A percentile compares a stretch with the other conserved stretches of the same genome.
phyloP scores from a whole-genome alignment of 2,797 vertebrate species.

The Pseudomugil tenellus region DNA sequence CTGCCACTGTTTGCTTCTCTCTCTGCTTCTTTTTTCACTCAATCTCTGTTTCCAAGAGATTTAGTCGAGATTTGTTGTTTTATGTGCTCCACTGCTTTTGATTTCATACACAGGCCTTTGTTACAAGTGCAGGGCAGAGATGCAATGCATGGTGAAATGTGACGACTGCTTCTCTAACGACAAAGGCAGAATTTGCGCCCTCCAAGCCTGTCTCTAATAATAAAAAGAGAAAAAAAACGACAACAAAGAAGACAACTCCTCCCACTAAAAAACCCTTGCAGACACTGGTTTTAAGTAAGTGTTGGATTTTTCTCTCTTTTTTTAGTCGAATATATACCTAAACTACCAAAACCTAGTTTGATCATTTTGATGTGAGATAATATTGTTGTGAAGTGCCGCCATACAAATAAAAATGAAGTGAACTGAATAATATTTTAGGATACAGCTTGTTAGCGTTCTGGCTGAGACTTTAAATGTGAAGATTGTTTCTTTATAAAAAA shows the following conservation, averaged over 20 bases:
- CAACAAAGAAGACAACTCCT: too few species aligned
- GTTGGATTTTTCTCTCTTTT: neutral
- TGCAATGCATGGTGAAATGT: slow-evolving; percentile 24
- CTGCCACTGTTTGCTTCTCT: slow-evolving; percentile 22
- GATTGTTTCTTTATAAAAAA: neutral
- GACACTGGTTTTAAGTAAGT: neutral
- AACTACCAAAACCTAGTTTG: neutral
- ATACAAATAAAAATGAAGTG: too few species aligned
- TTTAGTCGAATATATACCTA: neutral
- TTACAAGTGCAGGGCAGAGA: slow-evolving; percentile 16
- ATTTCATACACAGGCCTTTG: slow-evolving; percentile 44
- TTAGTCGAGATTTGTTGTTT: slow-evolving; percentile 36
- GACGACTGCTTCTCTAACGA: neutral
- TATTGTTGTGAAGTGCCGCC: too few species aligned
- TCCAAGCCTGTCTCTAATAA: neutral
- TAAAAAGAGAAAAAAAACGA: neutral
- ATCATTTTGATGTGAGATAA: too few species aligned
- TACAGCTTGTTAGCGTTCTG: neutral
- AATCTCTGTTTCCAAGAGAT: neutral
- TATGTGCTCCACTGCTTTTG: slow-evolving; percentile 17
- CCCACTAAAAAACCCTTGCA: neutral
- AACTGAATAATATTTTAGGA: too few species aligned
- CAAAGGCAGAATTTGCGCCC: neutral
- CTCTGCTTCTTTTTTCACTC: slow-evolving; percentile 8
- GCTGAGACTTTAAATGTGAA: neutral